A percentile compares a stretch with the other conserved stretches of the same genome.
These are phyloP conservation scores for Drosophila pseudoobscura DNA, from an alignment of 1,140 invertebrate species.

Conservation along the genomic window DNA sequence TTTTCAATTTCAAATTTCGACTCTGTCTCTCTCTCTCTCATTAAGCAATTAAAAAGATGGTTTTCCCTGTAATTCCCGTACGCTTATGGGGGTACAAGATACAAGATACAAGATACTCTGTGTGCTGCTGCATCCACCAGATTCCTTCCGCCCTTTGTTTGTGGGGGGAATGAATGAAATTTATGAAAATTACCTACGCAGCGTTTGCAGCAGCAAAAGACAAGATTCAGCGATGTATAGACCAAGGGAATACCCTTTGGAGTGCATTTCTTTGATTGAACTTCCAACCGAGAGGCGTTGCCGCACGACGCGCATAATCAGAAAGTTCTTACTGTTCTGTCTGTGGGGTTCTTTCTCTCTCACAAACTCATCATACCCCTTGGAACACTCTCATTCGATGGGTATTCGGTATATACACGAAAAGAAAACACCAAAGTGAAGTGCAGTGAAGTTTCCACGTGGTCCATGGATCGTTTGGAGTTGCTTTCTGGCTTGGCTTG, in stretches of 20 bases:
- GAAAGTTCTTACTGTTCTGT: not conserved
- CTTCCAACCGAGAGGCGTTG: too few species aligned
- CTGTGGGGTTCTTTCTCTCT: not conserved
- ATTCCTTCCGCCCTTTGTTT: not conserved
- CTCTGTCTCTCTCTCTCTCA: not conserved
- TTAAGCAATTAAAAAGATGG: slow-evolving; percentile 44
- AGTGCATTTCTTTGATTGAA: too few species aligned
- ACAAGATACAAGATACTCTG: slow-evolving; percentile 9
- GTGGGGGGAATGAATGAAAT: slow-evolving; percentile 57
- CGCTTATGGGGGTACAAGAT: slow-evolving; percentile 21
- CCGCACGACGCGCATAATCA: too few species aligned
- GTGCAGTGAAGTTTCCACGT: slow-evolving; percentile 29
- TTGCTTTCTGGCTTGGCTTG: slow-evolving; percentile 29
- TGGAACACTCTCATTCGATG: too few species aligned
- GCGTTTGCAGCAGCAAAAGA: slow-evolving; percentile 44
- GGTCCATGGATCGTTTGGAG: slow-evolving; percentile 16
- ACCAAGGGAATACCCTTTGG: too few species aligned
- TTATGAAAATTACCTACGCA: slow-evolving; percentile 75
- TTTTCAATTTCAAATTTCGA: slow-evolving; percentile 41
- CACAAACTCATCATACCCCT: too few species aligned
- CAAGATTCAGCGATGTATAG: not conserved
- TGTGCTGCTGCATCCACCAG: not conserved
- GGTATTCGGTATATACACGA: too few species aligned
- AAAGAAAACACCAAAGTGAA: not conserved
- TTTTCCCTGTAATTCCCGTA: slow-evolving; percentile 31